Base-by-base conservation (phyloP, 2,797 vertebrate species). In the Sphenopsis melanotis region DNA sequence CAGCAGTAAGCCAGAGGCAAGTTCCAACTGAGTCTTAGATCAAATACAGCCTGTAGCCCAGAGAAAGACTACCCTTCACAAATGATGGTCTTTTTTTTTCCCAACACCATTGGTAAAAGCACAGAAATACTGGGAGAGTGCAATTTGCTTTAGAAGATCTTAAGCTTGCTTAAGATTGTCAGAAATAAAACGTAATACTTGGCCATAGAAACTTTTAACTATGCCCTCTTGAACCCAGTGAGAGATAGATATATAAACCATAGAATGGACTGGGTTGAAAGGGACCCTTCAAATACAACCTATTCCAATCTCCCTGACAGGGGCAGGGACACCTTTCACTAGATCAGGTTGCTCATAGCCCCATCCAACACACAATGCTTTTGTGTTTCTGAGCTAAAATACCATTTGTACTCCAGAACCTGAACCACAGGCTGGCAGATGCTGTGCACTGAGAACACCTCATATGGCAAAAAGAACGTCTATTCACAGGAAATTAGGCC, bases 1-100 rank as follows among this genome's bases (percentile, higher is more conserved):
- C 0, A 0, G 9, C 10, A 22, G 37, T 19, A 80, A 49, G 9
- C 29, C 6, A 5, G 42, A 78, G 30, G 12, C 24, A 61, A n/a
- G 9, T 29, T 44, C 49, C 22, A 61, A 41, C 4, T 17, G 19
- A 53, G n/a, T 66, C 46, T 49, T 9, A 23, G 7, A 26, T 63
- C 36, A 87, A 60, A 61, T 24, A 47, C 20, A 90, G 30, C 30
- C 13, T 34, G 23, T 15, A 89, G 64, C 36, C 44, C 10, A 23
- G 41, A 77, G 32, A 2, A 2, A 12, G 15, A 75, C 8, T 18
- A 26, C 11, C 6, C 14, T 29, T 41, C 21, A 69, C 1, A 6
- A 77, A 42, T 26, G 0, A 56, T 1, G 2, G 6, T 49, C 14
- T 47, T 47, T 57, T 42, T 74, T 46, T 34, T 66, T 53, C 52